Evolutionary conservation across 2,113 vertebrate species (phyloP), one percentile per base, ranked within the genome.

Genomic region (Poicephalus meyeri): DNA sequence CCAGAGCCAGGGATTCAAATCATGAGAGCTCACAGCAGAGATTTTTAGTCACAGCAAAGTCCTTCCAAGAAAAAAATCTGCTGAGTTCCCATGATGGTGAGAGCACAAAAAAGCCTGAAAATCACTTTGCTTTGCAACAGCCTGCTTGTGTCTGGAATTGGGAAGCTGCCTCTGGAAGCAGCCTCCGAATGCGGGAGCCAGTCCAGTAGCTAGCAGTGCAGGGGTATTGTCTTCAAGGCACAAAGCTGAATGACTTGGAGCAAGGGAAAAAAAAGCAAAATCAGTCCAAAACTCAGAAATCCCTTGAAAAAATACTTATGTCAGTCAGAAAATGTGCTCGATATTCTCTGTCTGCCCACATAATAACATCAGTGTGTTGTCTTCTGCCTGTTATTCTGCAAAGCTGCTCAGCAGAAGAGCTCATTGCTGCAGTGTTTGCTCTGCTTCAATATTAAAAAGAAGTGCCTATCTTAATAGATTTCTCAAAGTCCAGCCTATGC

Each of bases 31-130:
- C 65, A 58, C 2, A 74, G 85, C 60, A 87, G 65, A 88, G 78
- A 55, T 79, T 94, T 96, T 91, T 66, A 58, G 58, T 80, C 85
- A 87, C 93, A 91, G 74, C 50, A 66, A 84, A 95, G n/a, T 66
- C 37, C 55, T 89, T 78, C 69, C 33, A 91, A 80, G 35, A 24
- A 77, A 88, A 86, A 70, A 44, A 78, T 56, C 8, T 9, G 18
- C 55, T 79, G 88, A 85, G 47, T 90, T 97, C 69, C 46, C 46
- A 39, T 56, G 70, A 63, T 6, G 4, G 88, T 61, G 41, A 76
- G 61, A 93, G 66, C 44, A 81, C 41, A 35, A 52, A 83, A 60
- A 82, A 82, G 42, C 81, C 81, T 89, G 85, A 80, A 93, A 91
- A 93, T 88, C 92, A 88, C 61, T 96, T 85, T 71, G 52, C 73